Percentiles rank a stretch among this genome's conserved stretches.
These are phyloP conservation scores for Phrixothrix hirtus DNA, from an alignment of 2,888 invertebrate species.

Conservation along the genomic window DNA sequence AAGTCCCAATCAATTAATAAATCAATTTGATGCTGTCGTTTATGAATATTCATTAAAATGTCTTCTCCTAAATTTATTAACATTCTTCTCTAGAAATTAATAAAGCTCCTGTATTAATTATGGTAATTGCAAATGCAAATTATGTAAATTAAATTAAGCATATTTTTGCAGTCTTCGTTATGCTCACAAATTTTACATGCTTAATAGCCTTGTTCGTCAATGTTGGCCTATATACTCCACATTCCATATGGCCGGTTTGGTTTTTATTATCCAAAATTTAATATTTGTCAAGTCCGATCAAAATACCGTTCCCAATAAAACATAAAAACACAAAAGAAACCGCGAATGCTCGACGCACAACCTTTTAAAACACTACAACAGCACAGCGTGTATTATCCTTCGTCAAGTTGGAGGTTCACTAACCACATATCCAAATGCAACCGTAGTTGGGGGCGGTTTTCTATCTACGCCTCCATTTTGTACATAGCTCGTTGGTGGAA, in stretches of 20 bases:
- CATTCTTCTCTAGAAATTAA: constrained; percentile 22
- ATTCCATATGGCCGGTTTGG: too few species aligned
- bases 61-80: constrained; percentile 17
- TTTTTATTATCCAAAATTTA: too few species aligned
- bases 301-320: too few species aligned
- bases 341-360: constrained; percentile 1
- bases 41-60: constrained; percentile 30
- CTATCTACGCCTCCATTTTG: constrained; percentile 35
- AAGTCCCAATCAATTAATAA: constrained; percentile 29
- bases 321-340: too few species aligned
- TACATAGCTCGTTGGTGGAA: constrained; percentile 40
- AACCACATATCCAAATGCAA: constrained; percentile 41
- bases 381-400: constrained; percentile 40
- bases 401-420: constrained; percentile 48
- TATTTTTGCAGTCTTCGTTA: too few species aligned
- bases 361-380: constrained; percentile 24
- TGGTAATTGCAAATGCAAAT: too few species aligned
- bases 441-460: constrained; percentile 35
- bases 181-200: too few species aligned
- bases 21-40: constrained; percentile 24
- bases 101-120: too few species aligned
- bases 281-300: too few species aligned
- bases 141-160: too few species aligned
- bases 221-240: too few species aligned
- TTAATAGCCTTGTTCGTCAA: too few species aligned